A percentile compares a stretch with the other conserved stretches of the same genome.
Conservation (phyloP, 2,797 vertebrate genomes). For the Macropus fuliginosus region DNA sequence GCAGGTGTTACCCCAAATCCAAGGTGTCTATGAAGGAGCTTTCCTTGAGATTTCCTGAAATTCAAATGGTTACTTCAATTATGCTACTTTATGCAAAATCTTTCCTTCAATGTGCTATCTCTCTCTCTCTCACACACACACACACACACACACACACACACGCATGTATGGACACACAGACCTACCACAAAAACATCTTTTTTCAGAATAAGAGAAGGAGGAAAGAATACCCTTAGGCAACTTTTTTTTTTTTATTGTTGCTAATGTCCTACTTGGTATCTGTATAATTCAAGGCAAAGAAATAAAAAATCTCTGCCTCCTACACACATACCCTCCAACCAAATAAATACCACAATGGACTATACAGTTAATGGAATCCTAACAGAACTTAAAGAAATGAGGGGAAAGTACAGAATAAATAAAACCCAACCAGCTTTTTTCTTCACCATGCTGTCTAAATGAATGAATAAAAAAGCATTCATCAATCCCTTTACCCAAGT, state of each 20-base stretch:
- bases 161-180: not conserved
- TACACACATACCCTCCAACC: not conserved
- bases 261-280: slow-evolving; percentile 44
- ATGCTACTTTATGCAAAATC: slow-evolving; percentile 26
- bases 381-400: not conserved
- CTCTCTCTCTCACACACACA: too few relatives aligned
- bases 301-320: not conserved
- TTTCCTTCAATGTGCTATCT: slow-evolving; percentile 35
- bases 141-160: not conserved
- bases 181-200: not conserved
- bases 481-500: slow-evolving; percentile 43
- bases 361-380: not conserved
- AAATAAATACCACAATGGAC: not conserved
- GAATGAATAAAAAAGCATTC: slow-evolving; percentile 57
- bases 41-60: not conserved
- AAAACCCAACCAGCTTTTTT: not conserved
- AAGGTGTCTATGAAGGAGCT: not conserved
- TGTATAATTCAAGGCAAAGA: slow-evolving; percentile 53
- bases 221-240: slow-evolving; percentile 43
- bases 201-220: not conserved
- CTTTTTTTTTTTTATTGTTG: not conserved
- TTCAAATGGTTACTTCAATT: slow-evolving; percentile 44
- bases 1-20: slow-evolving; percentile 18
- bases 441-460: not conserved
- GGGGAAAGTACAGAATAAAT: not conserved